Evolutionary conservation across 2,888 invertebrate species (phyloP).

Genomic region (Lepetodrilus schrolli): DNA sequence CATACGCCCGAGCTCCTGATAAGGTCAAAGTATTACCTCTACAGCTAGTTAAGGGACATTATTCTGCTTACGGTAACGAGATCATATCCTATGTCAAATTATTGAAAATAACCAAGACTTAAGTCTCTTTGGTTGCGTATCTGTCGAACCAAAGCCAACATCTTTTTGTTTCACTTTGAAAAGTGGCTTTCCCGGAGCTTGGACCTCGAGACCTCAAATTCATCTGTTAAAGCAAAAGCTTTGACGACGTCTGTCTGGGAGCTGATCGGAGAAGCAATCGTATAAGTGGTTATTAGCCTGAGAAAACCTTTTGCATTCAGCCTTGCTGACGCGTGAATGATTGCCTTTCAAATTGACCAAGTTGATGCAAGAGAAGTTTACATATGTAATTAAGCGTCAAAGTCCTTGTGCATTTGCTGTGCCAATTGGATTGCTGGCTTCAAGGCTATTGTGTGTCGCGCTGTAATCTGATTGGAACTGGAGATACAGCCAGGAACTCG

Average conservation of each 20-base stretch:
- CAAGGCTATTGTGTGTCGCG: slow-evolving; percentile 1
- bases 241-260: background rate
- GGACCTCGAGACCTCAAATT: background rate
- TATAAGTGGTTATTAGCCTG: background rate
- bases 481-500: background rate
- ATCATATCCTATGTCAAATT: background rate
- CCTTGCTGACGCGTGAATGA: background rate
- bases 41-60: background rate
- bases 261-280: background rate
- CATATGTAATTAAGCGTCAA: slow-evolving; percentile 5
- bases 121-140: background rate
- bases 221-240: background rate
- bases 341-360: slow-evolving; percentile 3
- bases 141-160: background rate
- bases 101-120: slow-evolving; percentile 16
- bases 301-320: background rate
- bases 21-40: background rate
- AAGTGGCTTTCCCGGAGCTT: background rate
- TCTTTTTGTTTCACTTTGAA: slow-evolving; percentile 1
- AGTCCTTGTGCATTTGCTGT: background rate
- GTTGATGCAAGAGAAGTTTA: slow-evolving; percentile 18
- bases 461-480: background rate
- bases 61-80: background rate
- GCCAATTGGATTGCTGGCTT: background rate
- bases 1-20: too few relatives aligned